Evolutionary conservation across 2,797 vertebrate genomes (phyloP).

Genomic region (Squalus acanthias): DNA sequence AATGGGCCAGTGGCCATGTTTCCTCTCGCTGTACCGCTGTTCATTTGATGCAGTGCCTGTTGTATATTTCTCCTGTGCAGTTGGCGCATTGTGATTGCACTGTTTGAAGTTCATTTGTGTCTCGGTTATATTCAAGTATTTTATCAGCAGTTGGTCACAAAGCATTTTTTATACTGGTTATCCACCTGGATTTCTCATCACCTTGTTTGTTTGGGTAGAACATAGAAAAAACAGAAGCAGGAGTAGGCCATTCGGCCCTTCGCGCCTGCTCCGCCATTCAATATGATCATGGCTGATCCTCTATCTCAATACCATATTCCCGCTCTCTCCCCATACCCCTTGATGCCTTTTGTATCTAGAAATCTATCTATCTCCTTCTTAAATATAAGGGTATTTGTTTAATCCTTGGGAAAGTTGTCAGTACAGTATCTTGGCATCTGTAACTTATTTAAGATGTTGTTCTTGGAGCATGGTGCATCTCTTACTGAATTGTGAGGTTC

Average conservation of each 20-base stretch:
- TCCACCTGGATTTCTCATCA: background rate
- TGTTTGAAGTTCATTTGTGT: background rate
- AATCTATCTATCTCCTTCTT: no score
- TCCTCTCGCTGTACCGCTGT: background rate
- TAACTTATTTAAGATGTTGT: background rate
- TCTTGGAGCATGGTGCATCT: background rate
- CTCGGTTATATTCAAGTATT: background rate
- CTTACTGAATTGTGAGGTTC: background rate
- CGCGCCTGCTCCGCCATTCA: no score
- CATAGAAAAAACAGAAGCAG: no score
- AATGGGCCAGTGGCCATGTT: background rate
- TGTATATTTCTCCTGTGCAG: background rate
- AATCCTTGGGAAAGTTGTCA: background rate
- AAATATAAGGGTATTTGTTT: background rate
- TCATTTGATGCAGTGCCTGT: background rate
- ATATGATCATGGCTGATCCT: no score
- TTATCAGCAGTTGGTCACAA: background rate
- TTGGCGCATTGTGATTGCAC: background rate
- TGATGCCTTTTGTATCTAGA: no score
- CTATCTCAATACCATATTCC: no score
- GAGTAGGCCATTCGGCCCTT: no score
- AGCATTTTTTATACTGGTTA: background rate
- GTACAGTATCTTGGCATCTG: background rate
- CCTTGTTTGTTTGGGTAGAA: background rate
- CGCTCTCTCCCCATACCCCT: no score